These are phyloP conservation scores for Catalaphyllia jardinei DNA, from an alignment of 64 coral and sea anemone species.

Conservation along the genomic window DNA sequence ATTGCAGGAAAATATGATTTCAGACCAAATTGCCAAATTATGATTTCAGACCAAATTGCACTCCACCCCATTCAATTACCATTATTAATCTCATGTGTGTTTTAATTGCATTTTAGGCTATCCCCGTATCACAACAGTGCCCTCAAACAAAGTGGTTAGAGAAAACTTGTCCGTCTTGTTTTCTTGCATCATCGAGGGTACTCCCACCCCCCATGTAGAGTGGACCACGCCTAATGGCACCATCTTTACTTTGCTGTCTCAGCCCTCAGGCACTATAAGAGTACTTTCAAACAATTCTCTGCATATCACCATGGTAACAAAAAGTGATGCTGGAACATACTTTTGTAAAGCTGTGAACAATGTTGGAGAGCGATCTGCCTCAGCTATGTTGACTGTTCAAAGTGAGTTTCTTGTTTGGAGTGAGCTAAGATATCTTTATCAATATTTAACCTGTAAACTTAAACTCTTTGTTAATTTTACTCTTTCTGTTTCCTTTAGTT, in stretches of 20 bases:
- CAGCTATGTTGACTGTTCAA: slow-evolving; percentile 45
- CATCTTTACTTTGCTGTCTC: background rate
- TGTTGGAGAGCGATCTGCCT: slow-evolving; percentile 27
- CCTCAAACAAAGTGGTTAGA: slow-evolving; percentile 21
- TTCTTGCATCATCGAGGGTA: slow-evolving; percentile 35
- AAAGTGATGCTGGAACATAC: slow-evolving; percentile 60
- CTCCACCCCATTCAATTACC: too few species aligned
- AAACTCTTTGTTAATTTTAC: too few species aligned
- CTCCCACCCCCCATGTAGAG: slow-evolving; percentile 47
- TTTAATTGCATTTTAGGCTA: slow-evolving; percentile 6
- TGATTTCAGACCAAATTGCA: too few species aligned
- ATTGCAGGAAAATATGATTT: too few species aligned
- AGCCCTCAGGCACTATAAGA: slow-evolving; percentile 11
- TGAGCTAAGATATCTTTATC: too few species aligned
- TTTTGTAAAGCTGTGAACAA: slow-evolving; percentile 68
- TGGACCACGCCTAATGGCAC: slow-evolving; percentile 68
- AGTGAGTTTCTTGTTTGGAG: slow-evolving; percentile 40
- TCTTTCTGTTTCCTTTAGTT: too few species aligned
- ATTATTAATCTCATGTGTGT: background rate
- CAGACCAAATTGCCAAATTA: too few species aligned
- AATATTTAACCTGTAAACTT: too few species aligned
- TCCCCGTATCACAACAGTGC: slow-evolving; percentile 36
- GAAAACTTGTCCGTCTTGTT: slow-evolving; percentile 46
- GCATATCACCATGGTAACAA: slow-evolving; percentile 47
- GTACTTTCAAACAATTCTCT: slow-evolving; percentile 80